Percentiles rank a stretch among this genome's conserved stretches.
Evolutionary conservation across 2,797 vertebrate species (phyloP).

Genomic region (Glyptemys insculpta): DNA sequence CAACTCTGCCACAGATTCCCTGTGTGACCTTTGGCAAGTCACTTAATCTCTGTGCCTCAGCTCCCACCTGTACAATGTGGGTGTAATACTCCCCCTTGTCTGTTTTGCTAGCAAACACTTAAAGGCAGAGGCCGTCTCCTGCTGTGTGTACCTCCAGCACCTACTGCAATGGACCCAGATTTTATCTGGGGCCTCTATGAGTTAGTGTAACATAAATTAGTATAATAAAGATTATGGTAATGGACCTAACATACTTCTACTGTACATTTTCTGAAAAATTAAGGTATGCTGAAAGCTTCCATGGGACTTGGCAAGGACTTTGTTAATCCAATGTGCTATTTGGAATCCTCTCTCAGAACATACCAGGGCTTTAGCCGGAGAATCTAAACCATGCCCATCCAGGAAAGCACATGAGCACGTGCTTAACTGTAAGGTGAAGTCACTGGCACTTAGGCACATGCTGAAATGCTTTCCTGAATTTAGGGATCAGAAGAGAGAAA

Average conservation of each 20-base stretch:
- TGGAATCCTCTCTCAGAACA: neutral
- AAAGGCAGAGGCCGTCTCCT: neutral
- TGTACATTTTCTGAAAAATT: neutral
- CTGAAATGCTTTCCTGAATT: neutral
- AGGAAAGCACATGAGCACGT: neutral
- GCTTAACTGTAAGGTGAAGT: neutral
- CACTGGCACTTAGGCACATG: neutral
- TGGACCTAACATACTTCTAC: neutral
- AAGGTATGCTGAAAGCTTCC: neutral
- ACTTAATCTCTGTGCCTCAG: accelerated
- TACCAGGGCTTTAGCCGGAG: neutral
- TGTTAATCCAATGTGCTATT: neutral
- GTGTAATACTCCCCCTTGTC: neutral
- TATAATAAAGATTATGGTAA: neutral
- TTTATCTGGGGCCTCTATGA: neutral
- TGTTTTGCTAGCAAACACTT: neutral
- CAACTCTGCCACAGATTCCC: neutral
- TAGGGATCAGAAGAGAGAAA: accelerated
- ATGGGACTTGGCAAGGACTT: neutral
- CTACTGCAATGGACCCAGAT: neutral
- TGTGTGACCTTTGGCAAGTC: neutral
- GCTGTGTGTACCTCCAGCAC: neutral
- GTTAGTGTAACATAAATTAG: neutral
- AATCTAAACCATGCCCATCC: neutral
- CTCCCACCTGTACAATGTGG: neutral